Evolutionary conservation across 2,888 invertebrate species (phyloP), one percentile per base, ranked within the genome.

Genomic region (Drosophila formosana): DNA sequence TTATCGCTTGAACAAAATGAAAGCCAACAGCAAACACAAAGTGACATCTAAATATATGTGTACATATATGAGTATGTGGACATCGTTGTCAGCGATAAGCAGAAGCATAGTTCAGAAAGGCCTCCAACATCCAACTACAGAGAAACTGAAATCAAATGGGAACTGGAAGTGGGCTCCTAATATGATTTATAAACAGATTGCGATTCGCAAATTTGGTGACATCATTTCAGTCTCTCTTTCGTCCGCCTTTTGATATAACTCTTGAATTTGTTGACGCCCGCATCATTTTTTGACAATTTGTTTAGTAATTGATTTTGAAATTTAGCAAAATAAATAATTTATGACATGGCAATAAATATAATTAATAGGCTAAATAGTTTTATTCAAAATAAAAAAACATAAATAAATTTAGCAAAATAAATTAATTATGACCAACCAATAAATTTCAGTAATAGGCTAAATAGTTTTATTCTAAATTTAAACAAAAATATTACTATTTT

Each of bases 1-100:
- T 76, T 76, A 75, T 75, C 68, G 18, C 6, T 7, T 34, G 18
- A 0, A 32, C 26, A n/a, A 9, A 39, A 11, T 6, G 49, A 41
- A 47, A 37, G n/a, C 39, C 32, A 57, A 51, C 51, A 34, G 30
- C 4, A 30, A 37, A 41, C 41, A 41, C 8, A 11, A 13, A 57
- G 4, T 18, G 28, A 23, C 34, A 47, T 50, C 41, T 41, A 58
- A 49, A 43, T 32, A 50, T 13, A 34, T 37, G 43, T 11, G 13
- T 13, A 39, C 13, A 5, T 30, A 5, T 30, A 30, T 34, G n/a
- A 46, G 32, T 52, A 43, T 26, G 37, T 56, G 37, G 25, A 8
- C 39, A 58, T 18, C 8, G 13, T 37, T 6, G 28, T 13, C 6
- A n/a, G 11, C 43, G 67, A 68, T 67, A 67, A 66, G 51, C 45